Evolutionary conservation across 1,140 invertebrate genomes (phyloP), one percentile per base, ranked within the genome.

Genomic region (Littorina saxatilis): DNA sequence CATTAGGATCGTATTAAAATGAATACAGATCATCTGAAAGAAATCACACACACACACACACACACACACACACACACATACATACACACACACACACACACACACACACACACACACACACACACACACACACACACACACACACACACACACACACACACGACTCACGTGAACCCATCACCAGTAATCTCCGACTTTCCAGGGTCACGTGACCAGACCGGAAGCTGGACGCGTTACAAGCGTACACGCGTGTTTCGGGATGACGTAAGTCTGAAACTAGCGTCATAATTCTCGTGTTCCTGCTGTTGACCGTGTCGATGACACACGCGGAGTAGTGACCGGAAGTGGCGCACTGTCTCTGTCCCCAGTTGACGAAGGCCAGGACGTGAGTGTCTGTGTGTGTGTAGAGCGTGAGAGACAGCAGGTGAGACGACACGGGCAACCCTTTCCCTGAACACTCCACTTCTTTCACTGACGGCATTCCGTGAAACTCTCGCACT

Each of bases 161-260:
- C 13, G 23, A 66, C 61, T 66, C 27, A 66, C 61, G 29, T 27
- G 11, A 66, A 32, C 61, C 61, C 35, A 32, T 66, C 4, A 66
- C 61, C n/a, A 66, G 61, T 32, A 66, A 66, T 11, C 73, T 20
- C 73, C 73, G 52, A 35, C 27, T 75, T 27, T 35, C 43, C 43
- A 75, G 40, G 29, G 11, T 75, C 43, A 75, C 73, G 73, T 52
- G 73, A 39, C 75, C 50, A 4, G 55, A 77, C 27, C 55, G 75
- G 32, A 77, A 77, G 35, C 75, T 77, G 32, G 75, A 37, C 29
- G 50, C 75, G 75, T 77, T 77, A 55, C 75, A 77, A 15, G 52
- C 75, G 32, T 77, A 77, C 55, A 58, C 37, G 3, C 75, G 50
- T 7, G 55, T 40, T 39, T 77, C 75, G 9, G 35, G 43, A n/a